phyloP scores from a whole-genome alignment of 1,140 invertebrate species.

The Ostrea edulis region DNA sequence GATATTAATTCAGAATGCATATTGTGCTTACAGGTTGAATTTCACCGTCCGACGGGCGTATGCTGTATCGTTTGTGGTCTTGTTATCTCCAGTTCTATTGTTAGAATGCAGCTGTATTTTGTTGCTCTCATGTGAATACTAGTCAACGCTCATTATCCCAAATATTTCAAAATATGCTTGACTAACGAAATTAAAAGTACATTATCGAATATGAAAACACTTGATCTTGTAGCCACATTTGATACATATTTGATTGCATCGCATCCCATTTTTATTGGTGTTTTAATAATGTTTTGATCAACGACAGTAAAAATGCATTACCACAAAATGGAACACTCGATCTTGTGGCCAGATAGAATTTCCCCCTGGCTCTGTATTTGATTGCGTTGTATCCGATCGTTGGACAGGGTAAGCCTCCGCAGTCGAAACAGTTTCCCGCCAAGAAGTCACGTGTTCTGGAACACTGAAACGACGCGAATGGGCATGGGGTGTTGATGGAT shows the following conservation, averaged over 20 bases:
- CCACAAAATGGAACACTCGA: conserved; percentile 56
- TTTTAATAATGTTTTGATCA: neutral
- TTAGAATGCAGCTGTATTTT: too few species aligned
- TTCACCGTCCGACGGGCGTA: too few species aligned
- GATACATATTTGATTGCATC: neutral
- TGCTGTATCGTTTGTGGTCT: too few species aligned
- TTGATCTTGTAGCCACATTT: too few species aligned
- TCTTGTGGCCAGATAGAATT: conserved; percentile 60
- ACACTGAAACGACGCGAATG: conserved; percentile 86
- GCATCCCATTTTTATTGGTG: neutral
- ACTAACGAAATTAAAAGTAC: too few species aligned
- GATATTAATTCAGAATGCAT: too few species aligned
- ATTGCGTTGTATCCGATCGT: conserved; percentile 91
- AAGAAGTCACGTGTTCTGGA: conserved; percentile 83
- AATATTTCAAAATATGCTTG: too few species aligned
- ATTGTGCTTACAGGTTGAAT: too few species aligned
- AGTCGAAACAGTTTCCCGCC: conserved; percentile 86
- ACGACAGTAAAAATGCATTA: conserved; percentile 39
- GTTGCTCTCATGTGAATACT: too few species aligned
- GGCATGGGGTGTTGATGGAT: conserved; percentile 87
- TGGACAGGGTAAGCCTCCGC: conserved; percentile 87
- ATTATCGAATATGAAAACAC: too few species aligned
- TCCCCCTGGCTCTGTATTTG: conserved; percentile 77
- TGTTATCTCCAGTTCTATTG: too few species aligned
- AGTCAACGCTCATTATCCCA: too few species aligned